phyloP scores from a whole-genome alignment of 2,888 invertebrate genomes.

The Acanthosepion lycidas region DNA sequence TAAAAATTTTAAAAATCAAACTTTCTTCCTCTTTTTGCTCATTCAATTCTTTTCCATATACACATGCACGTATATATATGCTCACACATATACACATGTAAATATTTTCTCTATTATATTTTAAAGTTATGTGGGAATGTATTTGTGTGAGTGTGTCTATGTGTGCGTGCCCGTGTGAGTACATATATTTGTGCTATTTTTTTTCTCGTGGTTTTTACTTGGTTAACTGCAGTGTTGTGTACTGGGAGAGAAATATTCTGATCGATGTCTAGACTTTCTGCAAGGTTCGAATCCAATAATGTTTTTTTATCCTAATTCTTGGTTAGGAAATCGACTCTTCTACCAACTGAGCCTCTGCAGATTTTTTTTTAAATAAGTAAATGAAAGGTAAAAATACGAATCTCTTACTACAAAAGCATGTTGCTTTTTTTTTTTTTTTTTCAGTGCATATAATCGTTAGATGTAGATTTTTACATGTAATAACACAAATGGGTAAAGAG shows the following conservation, averaged over 20 bases:
- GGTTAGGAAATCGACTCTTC: background rate
- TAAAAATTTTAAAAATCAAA: background rate
- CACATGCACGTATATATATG: background rate
- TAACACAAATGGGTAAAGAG: too few species aligned
- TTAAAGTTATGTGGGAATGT: background rate
- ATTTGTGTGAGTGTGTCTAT: background rate
- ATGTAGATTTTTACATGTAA: too few species aligned
- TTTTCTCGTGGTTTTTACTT: background rate
- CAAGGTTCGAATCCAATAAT: background rate
- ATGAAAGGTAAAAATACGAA: background rate
- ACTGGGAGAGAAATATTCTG: background rate
- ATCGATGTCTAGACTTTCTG: background rate
- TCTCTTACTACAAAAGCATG: background rate
- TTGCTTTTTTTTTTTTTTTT: background rate
- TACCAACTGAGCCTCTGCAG: background rate
- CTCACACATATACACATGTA: background rate
- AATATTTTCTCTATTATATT: conserved; percentile 11
- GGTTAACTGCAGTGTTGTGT: background rate
- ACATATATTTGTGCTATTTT: background rate
- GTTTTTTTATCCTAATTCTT: background rate
- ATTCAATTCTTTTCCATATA: background rate
- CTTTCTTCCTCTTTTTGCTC: background rate
- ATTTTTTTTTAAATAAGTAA: background rate
- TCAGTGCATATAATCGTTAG: too few species aligned
- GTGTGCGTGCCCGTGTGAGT: background rate